Evolutionary conservation across 2,797 vertebrate species (phyloP).

Genomic region (Neopelma chrysocephalum): DNA sequence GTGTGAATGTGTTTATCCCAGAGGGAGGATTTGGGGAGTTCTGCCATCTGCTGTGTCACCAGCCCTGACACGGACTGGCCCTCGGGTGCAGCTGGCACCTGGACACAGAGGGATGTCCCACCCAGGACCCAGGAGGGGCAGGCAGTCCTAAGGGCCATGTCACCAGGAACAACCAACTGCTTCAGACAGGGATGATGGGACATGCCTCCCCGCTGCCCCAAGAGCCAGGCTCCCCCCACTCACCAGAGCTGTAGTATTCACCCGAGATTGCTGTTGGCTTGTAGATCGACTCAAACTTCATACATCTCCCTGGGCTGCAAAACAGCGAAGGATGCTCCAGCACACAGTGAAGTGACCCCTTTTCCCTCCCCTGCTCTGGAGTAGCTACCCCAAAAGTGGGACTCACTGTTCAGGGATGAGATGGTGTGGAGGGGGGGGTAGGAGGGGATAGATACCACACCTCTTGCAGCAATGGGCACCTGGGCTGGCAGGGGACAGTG

Average conservation of each 20-base stretch:
- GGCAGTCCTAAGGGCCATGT: neutral
- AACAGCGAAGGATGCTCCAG: neutral
- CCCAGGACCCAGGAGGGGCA: neutral
- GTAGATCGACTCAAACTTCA: neutral
- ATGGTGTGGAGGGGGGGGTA: neutral
- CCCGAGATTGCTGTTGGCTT: neutral
- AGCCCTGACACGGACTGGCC: neutral
- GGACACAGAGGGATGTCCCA: neutral
- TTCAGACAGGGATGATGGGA: neutral
- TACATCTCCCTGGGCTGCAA: neutral
- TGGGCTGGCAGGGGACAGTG: neutral
- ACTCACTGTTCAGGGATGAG: neutral
- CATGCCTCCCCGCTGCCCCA: accelerated
- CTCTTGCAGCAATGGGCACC: neutral
- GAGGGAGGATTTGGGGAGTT: accelerated
- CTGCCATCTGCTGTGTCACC: neutral
- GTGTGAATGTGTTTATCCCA: neutral
- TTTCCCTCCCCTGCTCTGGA: neutral
- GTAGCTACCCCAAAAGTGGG: accelerated
- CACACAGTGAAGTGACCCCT: neutral
- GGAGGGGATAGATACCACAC: neutral
- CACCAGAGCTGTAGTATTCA: conserved; percentile 33
- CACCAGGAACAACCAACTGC: neutral
- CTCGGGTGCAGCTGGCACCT: neutral
- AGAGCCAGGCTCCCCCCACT: neutral